phyloP scores from a whole-genome alignment of 2,113 vertebrate genomes.

The Gorsachius goisagi region DNA sequence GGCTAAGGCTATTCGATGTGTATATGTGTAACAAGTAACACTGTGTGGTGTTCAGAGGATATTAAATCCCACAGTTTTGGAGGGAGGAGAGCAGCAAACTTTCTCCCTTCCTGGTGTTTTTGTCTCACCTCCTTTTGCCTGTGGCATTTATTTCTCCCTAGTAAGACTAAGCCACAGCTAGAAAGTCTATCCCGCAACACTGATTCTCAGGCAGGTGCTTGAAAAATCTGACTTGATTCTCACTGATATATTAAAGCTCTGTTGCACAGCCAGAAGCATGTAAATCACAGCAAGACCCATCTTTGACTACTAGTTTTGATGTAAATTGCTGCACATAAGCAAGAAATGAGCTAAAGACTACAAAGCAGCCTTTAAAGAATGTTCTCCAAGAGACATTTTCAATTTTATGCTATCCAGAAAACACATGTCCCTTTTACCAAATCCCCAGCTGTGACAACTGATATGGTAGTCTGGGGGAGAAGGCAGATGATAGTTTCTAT shows the following conservation, averaged over 20 bases:
- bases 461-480: not conserved
- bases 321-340: not conserved
- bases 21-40: not conserved
- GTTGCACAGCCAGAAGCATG: not conserved
- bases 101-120: not conserved
- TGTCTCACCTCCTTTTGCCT: not conserved
- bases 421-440: not conserved
- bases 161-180: not conserved
- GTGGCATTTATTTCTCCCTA: not conserved
- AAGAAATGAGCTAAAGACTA: slow-evolving; percentile 2
- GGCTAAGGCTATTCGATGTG: not conserved
- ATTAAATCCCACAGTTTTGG: not conserved
- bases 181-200: not conserved
- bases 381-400: not conserved
- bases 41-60: not conserved
- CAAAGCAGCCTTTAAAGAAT: not conserved
- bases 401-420: not conserved
- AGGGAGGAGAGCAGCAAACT: not conserved
- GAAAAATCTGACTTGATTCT: not conserved
- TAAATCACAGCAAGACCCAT: not conserved
- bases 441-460: not conserved
- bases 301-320: not conserved
- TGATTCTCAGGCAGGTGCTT: not conserved
- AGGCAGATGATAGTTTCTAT: not conserved
- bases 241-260: not conserved